Evolutionary conservation across 1,140 invertebrate species (phyloP).

Genomic region (Hyphantria cunea): DNA sequence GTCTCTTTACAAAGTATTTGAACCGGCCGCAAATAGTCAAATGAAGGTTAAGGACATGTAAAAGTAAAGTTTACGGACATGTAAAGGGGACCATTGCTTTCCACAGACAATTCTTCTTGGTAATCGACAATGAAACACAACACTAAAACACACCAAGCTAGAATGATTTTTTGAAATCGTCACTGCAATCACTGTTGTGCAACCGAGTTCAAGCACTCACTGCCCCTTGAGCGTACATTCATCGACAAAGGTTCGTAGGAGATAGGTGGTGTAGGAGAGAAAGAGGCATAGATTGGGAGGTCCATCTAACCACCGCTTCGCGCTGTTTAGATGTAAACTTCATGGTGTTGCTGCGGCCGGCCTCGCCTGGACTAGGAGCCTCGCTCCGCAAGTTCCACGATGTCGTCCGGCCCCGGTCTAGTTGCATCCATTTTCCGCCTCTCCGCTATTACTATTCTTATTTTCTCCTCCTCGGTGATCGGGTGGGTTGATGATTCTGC

Average conservation of each 20-base stretch:
- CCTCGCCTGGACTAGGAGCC: conserved; percentile 77
- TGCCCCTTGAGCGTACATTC: conserved; percentile 49
- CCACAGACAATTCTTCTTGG: conserved; percentile 21
- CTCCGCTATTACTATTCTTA: conserved; percentile 78
- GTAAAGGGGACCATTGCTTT: conserved; percentile 12
- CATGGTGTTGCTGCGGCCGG: conserved; percentile 77
- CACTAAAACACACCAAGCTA: conserved; percentile 23
- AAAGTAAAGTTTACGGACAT: conserved; percentile 30
- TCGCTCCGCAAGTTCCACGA: conserved; percentile 70
- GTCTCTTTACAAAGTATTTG: conserved; percentile 66
- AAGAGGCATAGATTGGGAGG: conserved; percentile 22
- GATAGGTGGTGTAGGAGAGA: conserved; percentile 28
- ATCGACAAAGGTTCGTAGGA: conserved; percentile 40
- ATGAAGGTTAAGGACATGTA: conserved; percentile 37
- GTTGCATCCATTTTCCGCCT: conserved; percentile 72
- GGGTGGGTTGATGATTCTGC: conserved; percentile 48
- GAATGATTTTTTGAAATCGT: conserved; percentile 21
- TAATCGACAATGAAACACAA: conserved; percentile 27
- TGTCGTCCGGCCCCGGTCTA: conserved; percentile 68
- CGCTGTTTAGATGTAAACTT: conserved; percentile 72
- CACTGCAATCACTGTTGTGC: conserved; percentile 48
- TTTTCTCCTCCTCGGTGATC: conserved; percentile 75
- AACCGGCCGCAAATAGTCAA: conserved; percentile 74
- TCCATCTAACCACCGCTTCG: conserved; percentile 34
- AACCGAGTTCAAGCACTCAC: conserved; percentile 68